phyloP scores from a whole-genome alignment of 2,888 invertebrate genomes.

The Leucoptera coffeella region DNA sequence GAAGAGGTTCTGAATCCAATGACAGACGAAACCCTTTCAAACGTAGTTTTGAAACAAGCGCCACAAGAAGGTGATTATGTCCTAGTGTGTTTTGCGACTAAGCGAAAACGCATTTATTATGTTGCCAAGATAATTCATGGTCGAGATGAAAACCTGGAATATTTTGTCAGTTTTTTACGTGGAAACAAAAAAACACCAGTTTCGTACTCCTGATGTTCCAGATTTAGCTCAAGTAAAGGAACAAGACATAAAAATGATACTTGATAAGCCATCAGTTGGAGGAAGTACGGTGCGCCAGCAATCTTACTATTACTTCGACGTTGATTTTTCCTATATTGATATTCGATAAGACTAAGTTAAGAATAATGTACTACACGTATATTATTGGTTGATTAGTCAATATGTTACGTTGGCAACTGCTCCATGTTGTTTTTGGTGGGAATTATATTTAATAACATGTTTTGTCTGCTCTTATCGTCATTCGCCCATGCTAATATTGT shows the following conservation, averaged over 20 bases:
- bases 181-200: background rate
- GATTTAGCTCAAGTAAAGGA: slow-evolving; percentile 1
- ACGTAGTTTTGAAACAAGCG: background rate
- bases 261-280: background rate
- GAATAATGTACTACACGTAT: background rate
- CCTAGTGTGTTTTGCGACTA: background rate
- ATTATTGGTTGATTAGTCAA: too few relatives aligned
- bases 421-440: too few relatives aligned
- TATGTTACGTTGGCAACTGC: too few relatives aligned
- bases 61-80: slow-evolving; percentile 2
- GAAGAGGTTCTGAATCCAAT: background rate
- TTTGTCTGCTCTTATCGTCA: background rate
- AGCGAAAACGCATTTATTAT: background rate
- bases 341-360: background rate
- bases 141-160: background rate
- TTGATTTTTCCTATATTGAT: background rate
- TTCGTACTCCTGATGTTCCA: background rate
- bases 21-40: background rate
- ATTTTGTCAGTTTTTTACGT: background rate
- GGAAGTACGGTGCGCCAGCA: background rate
- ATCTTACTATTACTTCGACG: background rate
- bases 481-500: background rate
- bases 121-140: background rate
- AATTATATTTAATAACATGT: too few relatives aligned
- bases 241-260: background rate